A percentile compares a stretch with the other conserved stretches of the same genome.
Conservation (phyloP, 1,140 invertebrate genomes). For the Tetramorium simillimum region DNA sequence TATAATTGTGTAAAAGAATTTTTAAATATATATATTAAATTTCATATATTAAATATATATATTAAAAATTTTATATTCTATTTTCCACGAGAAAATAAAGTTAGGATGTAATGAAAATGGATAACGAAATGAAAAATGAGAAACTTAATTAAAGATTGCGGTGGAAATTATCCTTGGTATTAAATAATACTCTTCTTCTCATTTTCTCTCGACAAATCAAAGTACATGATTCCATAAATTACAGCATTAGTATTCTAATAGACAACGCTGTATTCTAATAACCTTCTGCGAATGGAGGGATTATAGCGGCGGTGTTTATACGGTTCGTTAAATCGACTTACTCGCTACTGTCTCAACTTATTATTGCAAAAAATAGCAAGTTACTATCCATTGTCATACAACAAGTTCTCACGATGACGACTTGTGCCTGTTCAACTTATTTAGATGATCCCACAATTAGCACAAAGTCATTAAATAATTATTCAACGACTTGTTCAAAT, state of each 20-base stretch:
- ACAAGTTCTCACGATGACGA: background rate
- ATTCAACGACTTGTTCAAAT: conserved; percentile 8
- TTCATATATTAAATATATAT: background rate
- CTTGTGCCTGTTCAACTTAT: background rate
- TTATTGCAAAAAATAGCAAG: conserved; percentile 13
- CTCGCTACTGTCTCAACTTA: background rate
- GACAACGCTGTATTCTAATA: conserved; percentile 43
- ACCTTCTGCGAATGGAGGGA: conserved; percentile 34
- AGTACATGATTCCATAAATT: background rate
- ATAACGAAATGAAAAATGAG: background rate
- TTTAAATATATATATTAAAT: background rate
- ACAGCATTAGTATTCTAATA: background rate
- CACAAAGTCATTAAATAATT: background rate
- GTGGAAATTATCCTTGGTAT: conserved; percentile 65
- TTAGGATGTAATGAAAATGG: background rate
- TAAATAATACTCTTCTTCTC: conserved; percentile 56
- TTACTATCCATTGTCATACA: background rate
- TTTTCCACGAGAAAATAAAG: background rate
- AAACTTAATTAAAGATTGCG: conserved; percentile 38
- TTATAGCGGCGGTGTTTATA: conserved; percentile 30
- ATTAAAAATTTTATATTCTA: background rate
- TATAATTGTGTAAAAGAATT: background rate
- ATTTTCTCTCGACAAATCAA: conserved; percentile 38
- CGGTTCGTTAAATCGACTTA: conserved; percentile 61
- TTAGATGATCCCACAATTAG: background rate